A percentile compares a stretch with the other conserved stretches of the same genome.
Conservation (phyloP, 2,888 invertebrate species). For the Drosophila subquinaria region DNA sequence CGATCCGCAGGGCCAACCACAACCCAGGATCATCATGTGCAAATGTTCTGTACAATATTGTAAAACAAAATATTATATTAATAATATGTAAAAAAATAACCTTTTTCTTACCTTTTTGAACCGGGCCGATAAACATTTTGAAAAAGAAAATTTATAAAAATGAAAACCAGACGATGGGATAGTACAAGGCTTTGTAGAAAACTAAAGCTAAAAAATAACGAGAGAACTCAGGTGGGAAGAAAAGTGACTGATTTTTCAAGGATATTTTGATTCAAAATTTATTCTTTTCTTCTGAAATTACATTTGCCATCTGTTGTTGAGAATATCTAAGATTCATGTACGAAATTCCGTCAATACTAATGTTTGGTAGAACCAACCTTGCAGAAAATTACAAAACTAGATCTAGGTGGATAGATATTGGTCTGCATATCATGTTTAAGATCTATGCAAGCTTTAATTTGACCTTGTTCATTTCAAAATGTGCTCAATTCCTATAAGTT, state of each 20-base stretch:
- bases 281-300: neutral
- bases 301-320: neutral
- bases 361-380: neutral
- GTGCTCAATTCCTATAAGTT: too few species aligned
- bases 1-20: constrained; percentile 60
- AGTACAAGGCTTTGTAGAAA: neutral
- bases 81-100: too few species aligned
- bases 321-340: neutral
- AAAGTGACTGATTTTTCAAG: neutral
- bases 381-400: too few species aligned
- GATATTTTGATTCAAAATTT: neutral
- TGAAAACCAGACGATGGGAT: constrained; percentile 4
- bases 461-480: too few species aligned
- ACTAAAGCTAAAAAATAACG: neutral
- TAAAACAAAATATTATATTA: neutral
- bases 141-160: neutral
- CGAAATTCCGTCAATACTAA: neutral
- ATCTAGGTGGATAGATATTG: too few species aligned
- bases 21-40: constrained; percentile 47
- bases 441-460: too few species aligned
- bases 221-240: neutral
- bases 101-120: constrained; percentile 6
- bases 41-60: neutral
- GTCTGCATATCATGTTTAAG: too few species aligned
- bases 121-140: constrained; percentile 36